A percentile compares a stretch with the other conserved stretches of the same genome.
Conservation (phyloP, 2,888 invertebrate species). For the Sycophila texana region DNA sequence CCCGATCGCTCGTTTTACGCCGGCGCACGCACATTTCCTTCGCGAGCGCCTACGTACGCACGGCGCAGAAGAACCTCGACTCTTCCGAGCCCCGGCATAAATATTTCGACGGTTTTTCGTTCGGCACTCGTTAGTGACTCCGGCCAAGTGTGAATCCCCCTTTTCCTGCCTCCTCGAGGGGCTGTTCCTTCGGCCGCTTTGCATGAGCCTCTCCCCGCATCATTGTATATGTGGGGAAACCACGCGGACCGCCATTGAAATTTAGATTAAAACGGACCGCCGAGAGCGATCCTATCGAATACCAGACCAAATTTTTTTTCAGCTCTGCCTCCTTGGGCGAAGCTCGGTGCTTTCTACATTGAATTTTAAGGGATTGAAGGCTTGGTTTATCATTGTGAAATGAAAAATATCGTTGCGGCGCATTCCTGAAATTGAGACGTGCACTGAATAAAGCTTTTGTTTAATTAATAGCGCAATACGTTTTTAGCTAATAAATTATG, state of each 20-base stretch:
- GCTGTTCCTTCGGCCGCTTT: slow-evolving; percentile 59
- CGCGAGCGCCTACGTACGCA: not conserved
- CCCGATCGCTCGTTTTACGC: slow-evolving; percentile 16
- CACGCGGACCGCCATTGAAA: slow-evolving; percentile 40
- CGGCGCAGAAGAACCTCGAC: not conserved
- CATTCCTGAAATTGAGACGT: no score
- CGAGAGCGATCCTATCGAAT: not conserved
- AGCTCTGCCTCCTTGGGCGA: not conserved
- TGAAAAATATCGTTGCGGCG: no score
- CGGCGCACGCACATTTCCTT: slow-evolving; percentile 23
- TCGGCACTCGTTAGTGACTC: slow-evolving; percentile 66
- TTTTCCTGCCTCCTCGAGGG: slow-evolving; percentile 57
- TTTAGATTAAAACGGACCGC: slow-evolving; percentile 39
- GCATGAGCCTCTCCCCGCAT: not conserved
- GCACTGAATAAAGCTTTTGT: no score
- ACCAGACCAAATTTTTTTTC: slow-evolving; percentile 17
- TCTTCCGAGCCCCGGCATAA: not conserved
- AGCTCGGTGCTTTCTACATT: no score
- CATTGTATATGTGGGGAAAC: slow-evolving; percentile 47
- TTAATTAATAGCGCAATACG: no score
- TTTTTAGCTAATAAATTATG: no score
- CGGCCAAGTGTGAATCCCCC: slow-evolving; percentile 70
- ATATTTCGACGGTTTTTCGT: slow-evolving; percentile 39
- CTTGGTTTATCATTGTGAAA: no score
- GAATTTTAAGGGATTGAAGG: no score